Base-by-base conservation (phyloP, 1,140 invertebrate genomes). In the Dreissena polymorpha region DNA sequence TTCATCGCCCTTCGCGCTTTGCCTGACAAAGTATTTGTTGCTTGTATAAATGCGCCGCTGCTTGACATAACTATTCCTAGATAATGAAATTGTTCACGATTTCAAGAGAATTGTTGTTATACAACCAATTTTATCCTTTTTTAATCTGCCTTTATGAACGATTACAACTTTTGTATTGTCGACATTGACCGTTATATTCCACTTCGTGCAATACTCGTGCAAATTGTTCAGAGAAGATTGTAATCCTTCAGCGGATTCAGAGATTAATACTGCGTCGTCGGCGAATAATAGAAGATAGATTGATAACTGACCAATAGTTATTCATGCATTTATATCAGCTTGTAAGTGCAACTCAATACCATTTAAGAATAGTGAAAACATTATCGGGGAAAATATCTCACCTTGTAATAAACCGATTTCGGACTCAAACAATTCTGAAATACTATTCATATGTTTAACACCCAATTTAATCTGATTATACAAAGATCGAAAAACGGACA, bases 161-260 rank as follows among this genome's bases (percentile, higher is more conserved):
- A 72, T 25, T 0, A 72, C 25, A 18, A 72, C 3, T 72, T 53
- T 72, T 39, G 49, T 55, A 25, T 72, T 53, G 14, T 25, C 8
- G 55, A 39, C 29, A 72, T 72, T 72, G 7, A 72, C 70, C 27
- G 23, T 72, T 25, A 72, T 18, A 53, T 55, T 55, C 70, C 70
- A 72, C n/a, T 72, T 72, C 13, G 18, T 51, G 25, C 70, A 72
- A 53, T 55, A 72, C n/a, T 8, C 18, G 8, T 5, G 39, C 39
- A 39, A 39, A 39, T 39, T 39, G 39, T 39, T 39, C 39, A 39
- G 2, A 8, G 39, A 39, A 39, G 39, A 39, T 39, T 39, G 39
- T 39, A 39, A 39, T 39, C 39, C 39, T 5, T 39, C 39, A 39
- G 39, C 39, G 39, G 39, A 8, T 39, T 39, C 39, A 39, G 39